Conservation (phyloP, 1,140 invertebrate species). For the Eurosta solidaginis region DNA sequence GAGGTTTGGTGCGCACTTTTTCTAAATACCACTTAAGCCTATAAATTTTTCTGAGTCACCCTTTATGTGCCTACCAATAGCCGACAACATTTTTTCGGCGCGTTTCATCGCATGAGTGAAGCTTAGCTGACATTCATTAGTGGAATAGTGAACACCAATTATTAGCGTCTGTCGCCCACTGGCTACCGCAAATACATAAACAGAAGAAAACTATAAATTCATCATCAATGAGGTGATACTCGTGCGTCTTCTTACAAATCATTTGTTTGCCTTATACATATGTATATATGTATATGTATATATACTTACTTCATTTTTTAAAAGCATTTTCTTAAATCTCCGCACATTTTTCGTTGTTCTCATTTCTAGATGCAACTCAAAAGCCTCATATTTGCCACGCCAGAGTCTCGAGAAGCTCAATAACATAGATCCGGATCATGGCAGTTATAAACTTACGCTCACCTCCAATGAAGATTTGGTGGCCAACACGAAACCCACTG, state of each 20-base stretch:
- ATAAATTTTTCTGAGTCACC: too few relatives aligned
- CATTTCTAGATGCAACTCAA: slow-evolving; percentile 74
- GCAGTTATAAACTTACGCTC: slow-evolving; percentile 76
- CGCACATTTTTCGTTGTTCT: slow-evolving; percentile 34
- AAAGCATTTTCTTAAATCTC: not conserved
- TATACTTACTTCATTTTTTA: too few relatives aligned
- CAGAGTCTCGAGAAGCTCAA: slow-evolving; percentile 69
- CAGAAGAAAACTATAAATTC: slow-evolving; percentile 6
- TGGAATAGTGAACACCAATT: not conserved
- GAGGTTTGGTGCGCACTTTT: too few relatives aligned
- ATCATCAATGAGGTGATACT: not conserved
- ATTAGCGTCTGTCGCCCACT: not conserved
- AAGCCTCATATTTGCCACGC: slow-evolving; percentile 76
- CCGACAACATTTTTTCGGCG: slow-evolving; percentile 8
- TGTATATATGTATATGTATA: not conserved
- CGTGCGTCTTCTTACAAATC: not conserved
- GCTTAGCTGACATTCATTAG: not conserved
- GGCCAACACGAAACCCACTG: slow-evolving; percentile 52
- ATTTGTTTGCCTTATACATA: not conserved
- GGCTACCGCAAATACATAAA: not conserved
- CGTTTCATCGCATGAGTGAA: not conserved
- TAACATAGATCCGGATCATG: slow-evolving; percentile 68
- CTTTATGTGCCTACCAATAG: too few relatives aligned
- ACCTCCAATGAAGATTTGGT: slow-evolving; percentile 68
- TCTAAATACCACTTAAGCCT: too few relatives aligned